phyloP scores from a whole-genome alignment of 2,797 vertebrate species.

The Limosa lapponica region DNA sequence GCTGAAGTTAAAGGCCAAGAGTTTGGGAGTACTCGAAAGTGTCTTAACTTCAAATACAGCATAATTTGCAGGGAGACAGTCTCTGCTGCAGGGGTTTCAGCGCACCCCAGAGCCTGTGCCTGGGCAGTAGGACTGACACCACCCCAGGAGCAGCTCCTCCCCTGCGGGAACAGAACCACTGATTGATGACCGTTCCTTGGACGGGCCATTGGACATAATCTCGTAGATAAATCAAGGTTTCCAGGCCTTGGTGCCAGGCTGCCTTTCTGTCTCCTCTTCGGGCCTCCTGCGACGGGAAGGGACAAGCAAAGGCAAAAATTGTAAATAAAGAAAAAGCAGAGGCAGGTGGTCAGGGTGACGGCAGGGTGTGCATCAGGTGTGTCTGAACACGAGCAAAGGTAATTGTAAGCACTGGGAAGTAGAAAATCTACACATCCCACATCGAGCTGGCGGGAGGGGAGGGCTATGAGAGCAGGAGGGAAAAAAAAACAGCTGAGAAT shows the following conservation, averaged over 20 bases:
- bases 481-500: not conserved
- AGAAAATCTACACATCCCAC: not conserved
- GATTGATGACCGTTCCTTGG: not conserved
- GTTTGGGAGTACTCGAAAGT: conserved; percentile 2
- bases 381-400: not conserved
- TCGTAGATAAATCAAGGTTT: not conserved
- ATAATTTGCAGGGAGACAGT: not conserved
- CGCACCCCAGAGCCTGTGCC: not conserved
- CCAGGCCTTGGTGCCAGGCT: not conserved
- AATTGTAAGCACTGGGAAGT: not conserved
- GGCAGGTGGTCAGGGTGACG: not conserved
- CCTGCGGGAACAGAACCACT: not conserved
- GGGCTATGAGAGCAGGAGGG: not conserved
- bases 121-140: not conserved
- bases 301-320: not conserved
- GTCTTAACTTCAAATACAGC: not conserved
- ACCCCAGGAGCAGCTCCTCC: not conserved
- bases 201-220: not conserved
- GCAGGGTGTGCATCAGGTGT: not conserved
- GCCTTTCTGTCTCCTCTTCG: not conserved
- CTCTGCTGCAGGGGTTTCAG: not conserved
- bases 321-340: not conserved
- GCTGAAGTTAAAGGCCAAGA: conserved; percentile 52
- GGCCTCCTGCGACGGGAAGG: not conserved
- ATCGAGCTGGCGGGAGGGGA: not conserved